These are phyloP conservation scores for Oncorhynchus keta DNA, from an alignment of 2,113 vertebrate species.

Conservation along the genomic window DNA sequence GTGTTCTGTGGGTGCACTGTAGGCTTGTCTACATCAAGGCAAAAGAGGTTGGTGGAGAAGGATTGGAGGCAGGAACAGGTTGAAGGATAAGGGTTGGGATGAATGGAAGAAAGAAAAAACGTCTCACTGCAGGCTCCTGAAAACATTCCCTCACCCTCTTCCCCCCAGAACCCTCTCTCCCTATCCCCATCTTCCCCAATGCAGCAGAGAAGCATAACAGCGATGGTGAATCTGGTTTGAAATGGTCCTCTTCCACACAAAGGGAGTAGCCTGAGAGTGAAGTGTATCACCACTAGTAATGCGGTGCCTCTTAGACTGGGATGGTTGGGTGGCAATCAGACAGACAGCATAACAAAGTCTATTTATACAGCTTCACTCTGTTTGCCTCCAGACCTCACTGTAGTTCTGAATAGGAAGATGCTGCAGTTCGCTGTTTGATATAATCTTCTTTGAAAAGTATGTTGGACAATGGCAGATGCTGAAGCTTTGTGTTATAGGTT, in stretches of 20 bases:
- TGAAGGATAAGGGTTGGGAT: slow-evolving; percentile 13
- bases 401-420: neutral
- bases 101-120: slow-evolving; percentile 12
- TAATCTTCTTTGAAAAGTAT: neutral
- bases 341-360: slow-evolving; percentile 5
- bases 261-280: neutral
- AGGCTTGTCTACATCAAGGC: slow-evolving; percentile 21
- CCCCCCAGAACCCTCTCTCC: no score
- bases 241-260: slow-evolving; percentile 8
- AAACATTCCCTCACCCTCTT: neutral
- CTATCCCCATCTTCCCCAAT: slow-evolving; percentile 15
- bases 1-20: slow-evolving; percentile 16
- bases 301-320: neutral
- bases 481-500: no score
- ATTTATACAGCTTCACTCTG: slow-evolving; percentile 12
- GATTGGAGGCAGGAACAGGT: slow-evolving; percentile 12
- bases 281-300: neutral
- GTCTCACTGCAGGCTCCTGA: slow-evolving; percentile 15
- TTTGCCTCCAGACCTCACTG: neutral
- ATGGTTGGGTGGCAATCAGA: neutral
- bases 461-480: no score
- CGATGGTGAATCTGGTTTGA: slow-evolving; percentile 1
- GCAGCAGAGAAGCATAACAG: neutral
- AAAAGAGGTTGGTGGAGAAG: neutral
- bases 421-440: neutral